phyloP scores from a whole-genome alignment of 1,140 invertebrate genomes.

The Drosophila tani region DNA sequence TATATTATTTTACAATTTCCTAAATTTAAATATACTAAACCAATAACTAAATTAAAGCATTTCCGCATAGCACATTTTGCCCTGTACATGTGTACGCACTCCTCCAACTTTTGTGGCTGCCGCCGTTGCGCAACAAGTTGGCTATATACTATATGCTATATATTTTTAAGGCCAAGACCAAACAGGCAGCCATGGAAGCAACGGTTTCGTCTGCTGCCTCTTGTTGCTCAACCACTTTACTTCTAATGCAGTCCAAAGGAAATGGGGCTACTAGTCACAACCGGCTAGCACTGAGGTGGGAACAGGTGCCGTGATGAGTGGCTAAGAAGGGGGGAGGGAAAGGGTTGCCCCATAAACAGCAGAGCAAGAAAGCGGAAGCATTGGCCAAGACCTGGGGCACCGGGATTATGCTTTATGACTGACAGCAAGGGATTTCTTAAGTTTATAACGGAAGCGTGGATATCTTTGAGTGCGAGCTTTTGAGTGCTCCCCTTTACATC shows the following conservation, averaged over 20 bases:
- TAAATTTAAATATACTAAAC: not conserved
- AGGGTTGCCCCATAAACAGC: constrained; percentile 12
- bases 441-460: constrained; percentile 46
- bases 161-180: constrained; percentile 69
- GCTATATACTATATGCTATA: not conserved
- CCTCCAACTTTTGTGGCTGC: constrained; percentile 14
- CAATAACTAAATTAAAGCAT: not conserved
- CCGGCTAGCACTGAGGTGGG: constrained; percentile 19
- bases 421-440: constrained; percentile 24
- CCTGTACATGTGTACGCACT: not conserved
- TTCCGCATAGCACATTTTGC: not conserved
- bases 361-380: constrained; percentile 47
- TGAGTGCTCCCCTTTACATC: constrained; percentile 7
- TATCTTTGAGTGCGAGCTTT: constrained; percentile 22
- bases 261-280: constrained; percentile 70
- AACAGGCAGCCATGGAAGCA: constrained; percentile 31
- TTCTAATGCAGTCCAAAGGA: constrained; percentile 70
- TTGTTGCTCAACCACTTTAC: constrained; percentile 62
- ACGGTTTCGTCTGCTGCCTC: constrained; percentile 25
- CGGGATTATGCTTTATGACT: constrained; percentile 54
- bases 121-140: constrained; percentile 68
- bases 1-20: too few species aligned
- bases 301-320: constrained; percentile 26
- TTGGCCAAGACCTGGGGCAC: constrained; percentile 60
- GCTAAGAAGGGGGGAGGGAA: constrained; percentile 14